Conservation (phyloP, 2,113 vertebrate species). For the Alces alces region DNA sequence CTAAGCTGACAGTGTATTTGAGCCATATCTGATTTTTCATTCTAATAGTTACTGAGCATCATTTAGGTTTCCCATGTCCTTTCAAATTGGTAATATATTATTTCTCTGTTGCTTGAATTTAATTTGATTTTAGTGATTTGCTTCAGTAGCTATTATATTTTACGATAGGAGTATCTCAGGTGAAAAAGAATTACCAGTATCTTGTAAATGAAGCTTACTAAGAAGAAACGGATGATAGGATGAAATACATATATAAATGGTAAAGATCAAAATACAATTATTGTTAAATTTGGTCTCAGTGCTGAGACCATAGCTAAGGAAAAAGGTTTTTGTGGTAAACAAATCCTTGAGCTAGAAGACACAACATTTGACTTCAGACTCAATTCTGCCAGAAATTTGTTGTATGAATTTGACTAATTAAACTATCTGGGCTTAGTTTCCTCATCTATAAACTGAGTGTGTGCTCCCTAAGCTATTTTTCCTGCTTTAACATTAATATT, state of each 20-base stretch:
- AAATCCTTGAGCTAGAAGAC: neutral
- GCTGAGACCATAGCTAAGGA: neutral
- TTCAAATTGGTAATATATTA: neutral
- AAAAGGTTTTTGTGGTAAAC: neutral
- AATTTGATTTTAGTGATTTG: conserved; percentile 31
- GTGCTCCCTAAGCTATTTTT: neutral
- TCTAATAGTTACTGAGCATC: conserved; percentile 6
- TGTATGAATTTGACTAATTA: neutral
- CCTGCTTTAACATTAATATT: neutral
- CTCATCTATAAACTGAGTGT: neutral
- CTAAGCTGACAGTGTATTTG: neutral
- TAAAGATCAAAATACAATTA: neutral
- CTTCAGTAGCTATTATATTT: conserved; percentile 37
- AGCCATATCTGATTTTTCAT: neutral
- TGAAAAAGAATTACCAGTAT: conserved; percentile 38
- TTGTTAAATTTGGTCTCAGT: conserved; percentile 10
- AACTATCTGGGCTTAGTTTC: neutral
- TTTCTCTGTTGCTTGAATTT: conserved; percentile 27
- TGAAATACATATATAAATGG: neutral
- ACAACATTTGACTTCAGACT: neutral
- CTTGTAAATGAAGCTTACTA: neutral
- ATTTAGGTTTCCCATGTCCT: conserved; percentile 21
- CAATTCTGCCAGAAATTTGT: neutral
- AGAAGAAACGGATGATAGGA: neutral
- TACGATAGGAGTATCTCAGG: neutral